Evolutionary conservation across 2,797 vertebrate species (phyloP).

Genomic region (Peromyscus aztecus): DNA sequence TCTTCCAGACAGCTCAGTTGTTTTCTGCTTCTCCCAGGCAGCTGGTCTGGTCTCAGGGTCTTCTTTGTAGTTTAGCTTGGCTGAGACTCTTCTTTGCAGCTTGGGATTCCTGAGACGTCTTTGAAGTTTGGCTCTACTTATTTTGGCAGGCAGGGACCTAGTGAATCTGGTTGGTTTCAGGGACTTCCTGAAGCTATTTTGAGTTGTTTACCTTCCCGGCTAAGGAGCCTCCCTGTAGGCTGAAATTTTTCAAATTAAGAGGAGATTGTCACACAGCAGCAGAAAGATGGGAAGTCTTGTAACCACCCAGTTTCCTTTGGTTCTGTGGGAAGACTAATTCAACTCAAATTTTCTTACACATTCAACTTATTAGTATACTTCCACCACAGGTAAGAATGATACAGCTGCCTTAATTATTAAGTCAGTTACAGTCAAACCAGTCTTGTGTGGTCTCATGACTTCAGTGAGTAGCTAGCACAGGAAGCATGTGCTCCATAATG

Average conservation of each 20-base stretch:
- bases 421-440: not conserved
- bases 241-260: not conserved
- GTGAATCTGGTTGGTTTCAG: not conserved
- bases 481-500: rapidly evolving
- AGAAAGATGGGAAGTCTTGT: not conserved
- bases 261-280: not conserved
- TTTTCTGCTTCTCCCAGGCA: too few species aligned
- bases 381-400: not conserved
- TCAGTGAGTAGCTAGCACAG: too few species aligned
- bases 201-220: not conserved
- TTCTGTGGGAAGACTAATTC: not conserved
- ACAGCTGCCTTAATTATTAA: not conserved
- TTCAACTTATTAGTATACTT: not conserved
- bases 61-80: not conserved
- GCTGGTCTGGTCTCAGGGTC: not conserved
- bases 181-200: not conserved
- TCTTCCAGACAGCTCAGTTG: too few species aligned
- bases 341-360: not conserved
- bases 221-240: not conserved
- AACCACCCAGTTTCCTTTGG: not conserved
- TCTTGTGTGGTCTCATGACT: not conserved
- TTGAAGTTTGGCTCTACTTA: not conserved
- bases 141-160: not conserved
- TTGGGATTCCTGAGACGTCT: not conserved
- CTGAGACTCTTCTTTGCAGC: not conserved